Conservation (phyloP, 2,888 invertebrate genomes). For the Leptopterna dolabrata region DNA sequence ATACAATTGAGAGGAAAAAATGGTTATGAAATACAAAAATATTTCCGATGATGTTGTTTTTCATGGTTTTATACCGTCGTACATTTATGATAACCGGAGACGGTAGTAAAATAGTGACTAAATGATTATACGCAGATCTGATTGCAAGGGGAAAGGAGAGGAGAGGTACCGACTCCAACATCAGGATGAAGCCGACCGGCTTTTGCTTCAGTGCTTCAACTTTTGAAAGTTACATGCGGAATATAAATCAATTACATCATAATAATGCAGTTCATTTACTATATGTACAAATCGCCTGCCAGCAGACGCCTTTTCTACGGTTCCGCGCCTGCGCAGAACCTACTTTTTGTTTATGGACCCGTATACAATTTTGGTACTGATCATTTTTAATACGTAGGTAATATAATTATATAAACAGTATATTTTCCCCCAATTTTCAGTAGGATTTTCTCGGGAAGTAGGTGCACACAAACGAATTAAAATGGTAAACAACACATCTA, state of each 20-base stretch:
- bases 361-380: neutral
- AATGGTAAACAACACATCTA: neutral
- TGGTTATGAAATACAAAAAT: neutral
- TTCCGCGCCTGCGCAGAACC: conserved; percentile 2
- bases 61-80: neutral
- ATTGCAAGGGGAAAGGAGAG: neutral
- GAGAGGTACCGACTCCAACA: neutral
- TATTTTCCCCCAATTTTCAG: too few species aligned
- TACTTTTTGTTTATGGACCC: conserved; percentile 3
- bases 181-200: neutral
- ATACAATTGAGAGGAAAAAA: neutral
- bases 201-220: neutral
- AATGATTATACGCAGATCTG: neutral
- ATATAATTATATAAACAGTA: too few species aligned
- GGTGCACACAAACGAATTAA: neutral
- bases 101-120: neutral
- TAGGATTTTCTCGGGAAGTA: neutral
- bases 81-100: neutral
- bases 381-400: neutral
- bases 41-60: neutral
- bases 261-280: neutral
- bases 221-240: neutral
- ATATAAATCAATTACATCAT: too few species aligned
- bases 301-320: neutral
- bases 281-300: neutral